Base-by-base conservation (phyloP, 1,140 invertebrate species). In the Solen grandis region DNA sequence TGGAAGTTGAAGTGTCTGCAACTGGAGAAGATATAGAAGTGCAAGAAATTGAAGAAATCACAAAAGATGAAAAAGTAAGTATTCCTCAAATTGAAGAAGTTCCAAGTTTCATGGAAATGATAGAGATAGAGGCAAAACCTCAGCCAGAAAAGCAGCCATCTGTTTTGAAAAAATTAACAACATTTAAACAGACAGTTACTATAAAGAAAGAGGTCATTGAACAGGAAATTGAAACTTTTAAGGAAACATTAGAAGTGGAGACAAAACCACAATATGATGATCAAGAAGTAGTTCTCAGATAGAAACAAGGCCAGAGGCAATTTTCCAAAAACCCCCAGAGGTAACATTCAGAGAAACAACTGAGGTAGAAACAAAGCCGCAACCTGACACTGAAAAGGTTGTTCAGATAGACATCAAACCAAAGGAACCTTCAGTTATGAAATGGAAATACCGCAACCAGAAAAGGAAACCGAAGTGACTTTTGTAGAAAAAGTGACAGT, bases 11-110 rank as follows among this genome's bases (percentile, higher is more conserved):
- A n/a, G 65, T 72, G 31, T 57, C 19, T 46, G 41, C 19, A 19
- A 46, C 41, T 10, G 77, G 72, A 4, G 63, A 79, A 69, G 84
- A 81, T 36, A 59, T 76, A 75, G 52, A 38, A 38, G 60, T 65
- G 22, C 68, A 62, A 54, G 72, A 80, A 79, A 66, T 57, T 19
- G 60, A 65, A 29, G 70, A 62, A 29, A 52, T 69, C 10, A 69
- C 52, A 35, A 38, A 66, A 29, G 60, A 77, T 41, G 63, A 77
- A 57, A 46, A 46, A 46, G 41, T 46, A 10, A 8, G 8, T 46
- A 19, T 19, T 46, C 41, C 41, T 10, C 8, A 46, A 10, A 19
- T 22, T 22, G 41, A 69, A 33, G 31, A 3, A 19, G n/a, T 36
- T 5, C 8, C 10, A 8, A 22, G 8, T 19, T 46, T 46, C 19